Evolutionary conservation across 2,797 vertebrate genomes (phyloP).

Genomic region (Cuniculus paca): DNA sequence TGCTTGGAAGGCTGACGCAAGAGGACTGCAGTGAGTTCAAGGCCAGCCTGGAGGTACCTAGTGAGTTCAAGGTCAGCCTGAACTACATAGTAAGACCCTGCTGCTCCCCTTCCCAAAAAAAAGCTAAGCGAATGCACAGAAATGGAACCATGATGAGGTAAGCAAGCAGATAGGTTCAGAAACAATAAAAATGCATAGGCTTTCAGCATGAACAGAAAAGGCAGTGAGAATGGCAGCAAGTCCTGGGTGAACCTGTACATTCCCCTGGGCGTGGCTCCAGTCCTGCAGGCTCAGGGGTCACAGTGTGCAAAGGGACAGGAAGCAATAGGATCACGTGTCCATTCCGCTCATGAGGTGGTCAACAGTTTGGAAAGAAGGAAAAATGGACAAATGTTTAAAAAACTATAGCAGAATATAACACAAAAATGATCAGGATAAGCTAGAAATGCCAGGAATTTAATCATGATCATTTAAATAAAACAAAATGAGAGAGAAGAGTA

Average conservation of each 20-base stretch:
- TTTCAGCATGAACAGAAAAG: background rate
- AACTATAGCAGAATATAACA: background rate
- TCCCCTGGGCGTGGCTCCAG: background rate
- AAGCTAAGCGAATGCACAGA: background rate
- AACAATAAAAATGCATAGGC: background rate
- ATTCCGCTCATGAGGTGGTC: background rate
- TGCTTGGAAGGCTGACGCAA: background rate
- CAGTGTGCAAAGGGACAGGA: background rate
- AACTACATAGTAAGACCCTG: background rate
- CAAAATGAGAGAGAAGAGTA: background rate
- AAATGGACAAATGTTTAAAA: background rate
- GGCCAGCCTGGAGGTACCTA: too few relatives aligned
- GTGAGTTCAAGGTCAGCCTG: background rate
- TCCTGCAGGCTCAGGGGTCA: background rate
- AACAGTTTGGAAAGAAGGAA: background rate
- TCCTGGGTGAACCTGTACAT: background rate
- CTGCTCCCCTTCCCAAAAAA: background rate
- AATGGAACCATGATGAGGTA: background rate
- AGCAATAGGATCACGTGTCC: background rate
- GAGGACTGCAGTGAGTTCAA: background rate
- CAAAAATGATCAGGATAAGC: background rate
- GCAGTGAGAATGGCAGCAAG: background rate
- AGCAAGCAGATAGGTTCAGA: background rate
- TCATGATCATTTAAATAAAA: background rate
- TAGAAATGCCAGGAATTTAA: background rate